Evolutionary conservation across 2,888 invertebrate genomes (phyloP), one percentile per base, ranked within the genome.

Genomic region (Mesoligia furuncula): DNA sequence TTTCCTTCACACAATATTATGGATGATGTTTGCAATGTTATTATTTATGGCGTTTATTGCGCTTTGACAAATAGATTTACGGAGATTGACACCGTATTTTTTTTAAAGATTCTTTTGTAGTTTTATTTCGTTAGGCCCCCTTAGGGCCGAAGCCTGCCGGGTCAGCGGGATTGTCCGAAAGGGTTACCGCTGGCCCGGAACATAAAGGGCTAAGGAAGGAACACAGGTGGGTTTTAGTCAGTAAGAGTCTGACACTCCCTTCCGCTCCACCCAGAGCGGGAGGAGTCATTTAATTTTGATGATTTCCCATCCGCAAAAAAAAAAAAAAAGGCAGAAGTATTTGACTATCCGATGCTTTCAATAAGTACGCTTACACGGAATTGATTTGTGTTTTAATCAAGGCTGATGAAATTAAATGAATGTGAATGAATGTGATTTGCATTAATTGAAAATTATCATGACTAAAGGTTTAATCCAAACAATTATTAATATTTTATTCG

Each of bases 11-110:
- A 93, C 94, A 94, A 94, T 94, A 93, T 92, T 94, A 93, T 92
- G 92, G 91, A 88, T 82, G 88, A 79, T 94, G 94, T 95, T 94
- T 94, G 92, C 92, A 77, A 79, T 89, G 92, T 93, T 94, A 94
- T 94, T 94, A 94, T 94, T 94, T 94, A 94, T 94, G 88, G 93
- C 90, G 88, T 92, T 91, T 90, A 92, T 92, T 92, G 92, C 93
- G 88, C 89, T 89, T 90, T 91, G 91, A 92, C 93, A 94, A 94
- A 95, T 93, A 94, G 91, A 92, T 93, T 93, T 93, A 89, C 88
- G 83, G 90, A 91, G 92, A 94, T 94, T 93, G 93, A 94, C 93
- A 93, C 94, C 91, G 81, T 85, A 86, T 84, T 88, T 88, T 84
- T 88, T 88, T 85, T 67, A 73, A 74, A 74, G 78, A 81, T 80